phyloP scores from a whole-genome alignment of 1,140 invertebrate genomes.

The Bombus haemorrhoidalis region DNA sequence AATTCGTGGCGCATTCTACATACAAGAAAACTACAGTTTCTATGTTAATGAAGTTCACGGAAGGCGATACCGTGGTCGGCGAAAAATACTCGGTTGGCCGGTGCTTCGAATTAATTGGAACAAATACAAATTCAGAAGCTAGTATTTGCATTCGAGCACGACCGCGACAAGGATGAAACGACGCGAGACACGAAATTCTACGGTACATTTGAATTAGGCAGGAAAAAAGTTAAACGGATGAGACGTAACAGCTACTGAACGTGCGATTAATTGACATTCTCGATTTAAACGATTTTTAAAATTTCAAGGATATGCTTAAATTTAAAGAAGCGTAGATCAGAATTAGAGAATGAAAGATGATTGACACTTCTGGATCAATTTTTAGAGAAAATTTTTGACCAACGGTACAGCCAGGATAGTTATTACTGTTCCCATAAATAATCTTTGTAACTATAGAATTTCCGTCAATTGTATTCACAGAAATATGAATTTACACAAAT shows the following conservation, averaged over 20 bases:
- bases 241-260: not conserved
- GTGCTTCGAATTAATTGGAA: not conserved
- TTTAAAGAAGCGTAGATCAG: no score
- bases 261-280: not conserved
- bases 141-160: not conserved
- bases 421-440: no score
- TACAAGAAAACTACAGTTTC: not conserved
- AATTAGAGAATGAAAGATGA: not conserved
- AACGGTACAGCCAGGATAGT: no score
- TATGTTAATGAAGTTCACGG: slow-evolving; percentile 15
- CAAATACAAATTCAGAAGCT: slow-evolving; percentile 34
- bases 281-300: not conserved
- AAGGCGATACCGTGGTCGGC: not conserved
- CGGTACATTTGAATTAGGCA: slow-evolving; percentile 5
- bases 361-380: no score
- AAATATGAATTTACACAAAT: no score
- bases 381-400: no score
- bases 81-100: not conserved
- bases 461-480: no score
- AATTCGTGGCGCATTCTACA: not conserved
- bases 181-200: not conserved
- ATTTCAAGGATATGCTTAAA: not conserved
- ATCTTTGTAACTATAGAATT: no score
- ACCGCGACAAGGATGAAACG: not conserved
- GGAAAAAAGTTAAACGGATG: not conserved